Conservation (phyloP, 2,888 invertebrate species). For the Sinotaia quadrata region DNA sequence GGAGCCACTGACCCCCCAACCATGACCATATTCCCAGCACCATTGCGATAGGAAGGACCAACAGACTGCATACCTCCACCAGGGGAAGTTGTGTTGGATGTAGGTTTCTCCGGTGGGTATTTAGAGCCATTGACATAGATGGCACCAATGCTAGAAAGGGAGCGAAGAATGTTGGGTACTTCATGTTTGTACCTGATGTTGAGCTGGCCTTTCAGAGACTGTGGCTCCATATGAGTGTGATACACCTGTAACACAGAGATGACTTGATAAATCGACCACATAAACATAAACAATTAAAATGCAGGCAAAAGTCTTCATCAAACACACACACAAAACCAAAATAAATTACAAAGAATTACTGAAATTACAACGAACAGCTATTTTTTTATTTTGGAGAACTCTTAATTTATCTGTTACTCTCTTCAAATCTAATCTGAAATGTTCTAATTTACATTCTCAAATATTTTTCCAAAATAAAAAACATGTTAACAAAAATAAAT, state of each 20-base stretch:
- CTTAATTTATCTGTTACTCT: too few species aligned
- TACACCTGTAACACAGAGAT: constrained; percentile 37
- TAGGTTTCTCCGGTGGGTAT: constrained; percentile 44
- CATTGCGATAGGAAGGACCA: background rate
- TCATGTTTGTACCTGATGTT: constrained; percentile 57
- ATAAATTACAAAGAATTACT: too few species aligned
- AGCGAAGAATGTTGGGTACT: constrained; percentile 48
- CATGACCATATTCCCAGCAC: background rate
- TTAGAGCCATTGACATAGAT: constrained; percentile 55
- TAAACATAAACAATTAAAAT: too few species aligned
- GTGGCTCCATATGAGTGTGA: constrained; percentile 53
- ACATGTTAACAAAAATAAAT: too few species aligned
- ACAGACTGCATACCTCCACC: constrained; percentile 6
- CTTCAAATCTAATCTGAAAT: too few species aligned
- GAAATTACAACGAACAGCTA: too few species aligned
- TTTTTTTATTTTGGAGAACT: too few species aligned
- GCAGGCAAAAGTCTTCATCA: too few species aligned
- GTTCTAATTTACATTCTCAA: too few species aligned
- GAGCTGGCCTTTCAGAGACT: constrained; percentile 67
- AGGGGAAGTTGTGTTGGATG: constrained; percentile 22
- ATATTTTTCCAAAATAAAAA: too few species aligned
- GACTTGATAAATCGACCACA: too few species aligned
- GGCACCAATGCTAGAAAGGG: constrained; percentile 53
- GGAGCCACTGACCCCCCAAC: background rate
- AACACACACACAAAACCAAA: too few species aligned